phyloP scores from a whole-genome alignment of 2,113 vertebrate species.

The Ageneiosus marmoratus region DNA sequence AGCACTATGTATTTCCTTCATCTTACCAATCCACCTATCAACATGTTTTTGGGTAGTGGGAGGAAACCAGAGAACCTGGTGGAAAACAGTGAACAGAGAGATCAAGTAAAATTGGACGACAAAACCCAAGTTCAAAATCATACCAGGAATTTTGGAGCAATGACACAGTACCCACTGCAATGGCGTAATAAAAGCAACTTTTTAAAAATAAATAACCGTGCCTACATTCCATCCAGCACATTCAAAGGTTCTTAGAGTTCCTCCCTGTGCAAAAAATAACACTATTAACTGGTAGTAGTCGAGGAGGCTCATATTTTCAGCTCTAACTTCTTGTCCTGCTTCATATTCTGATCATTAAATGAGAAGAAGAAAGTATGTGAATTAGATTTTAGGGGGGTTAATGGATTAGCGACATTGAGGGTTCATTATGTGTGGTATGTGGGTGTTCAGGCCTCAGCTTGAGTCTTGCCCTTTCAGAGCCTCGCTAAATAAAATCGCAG shows the following conservation, averaged over 20 bases:
- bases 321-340: not conserved
- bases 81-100: not conserved
- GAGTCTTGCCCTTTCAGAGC: slow-evolving; percentile 60
- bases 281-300: too few relatives aligned
- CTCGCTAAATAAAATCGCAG: slow-evolving; percentile 52
- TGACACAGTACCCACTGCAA: not conserved
- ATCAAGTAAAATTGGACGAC: not conserved
- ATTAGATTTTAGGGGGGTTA: slow-evolving; percentile 15
- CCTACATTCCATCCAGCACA: not conserved
- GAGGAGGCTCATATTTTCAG: not conserved
- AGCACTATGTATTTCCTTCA: too few relatives aligned
- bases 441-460: slow-evolving; percentile 47
- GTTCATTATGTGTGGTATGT: slow-evolving; percentile 29
- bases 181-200: too few relatives aligned
- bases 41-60: not conserved
- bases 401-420: slow-evolving; percentile 25
- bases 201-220: not conserved
- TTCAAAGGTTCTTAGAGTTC: not conserved
- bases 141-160: not conserved
- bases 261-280: not conserved
- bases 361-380: slow-evolving; percentile 34
- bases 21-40: not conserved
- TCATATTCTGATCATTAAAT: slow-evolving; percentile 12
- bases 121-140: not conserved
- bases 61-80: not conserved